These are phyloP conservation scores for Nipponia nippon DNA, from an alignment of 2,113 vertebrate genomes.

Conservation along the genomic window DNA sequence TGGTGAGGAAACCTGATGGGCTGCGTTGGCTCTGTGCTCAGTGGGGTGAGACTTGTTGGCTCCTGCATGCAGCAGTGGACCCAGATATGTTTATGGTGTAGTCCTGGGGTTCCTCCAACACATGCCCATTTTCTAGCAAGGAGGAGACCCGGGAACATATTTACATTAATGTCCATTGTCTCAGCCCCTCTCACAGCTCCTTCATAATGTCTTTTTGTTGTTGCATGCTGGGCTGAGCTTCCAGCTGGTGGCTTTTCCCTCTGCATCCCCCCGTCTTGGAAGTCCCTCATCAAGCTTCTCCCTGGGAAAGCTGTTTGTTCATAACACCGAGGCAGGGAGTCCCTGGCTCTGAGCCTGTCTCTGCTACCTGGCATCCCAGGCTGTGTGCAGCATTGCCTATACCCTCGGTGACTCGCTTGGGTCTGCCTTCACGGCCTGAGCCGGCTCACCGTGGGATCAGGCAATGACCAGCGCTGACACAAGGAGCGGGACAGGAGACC, in stretches of 20 bases:
- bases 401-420: rapidly evolving
- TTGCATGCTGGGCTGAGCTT: not conserved
- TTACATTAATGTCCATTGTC: not conserved
- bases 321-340: not conserved
- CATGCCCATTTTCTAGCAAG: not conserved
- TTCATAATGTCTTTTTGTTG: not conserved
- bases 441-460: not conserved
- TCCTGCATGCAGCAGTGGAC: not conserved
- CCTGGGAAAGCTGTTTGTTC: not conserved
- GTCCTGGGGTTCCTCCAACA: not conserved
- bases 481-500: not conserved
- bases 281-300: not conserved
- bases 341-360: not conserved
- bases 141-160: not conserved
- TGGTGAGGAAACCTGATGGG: not conserved
- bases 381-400: not conserved
- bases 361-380: not conserved
- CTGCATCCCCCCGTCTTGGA: not conserved
- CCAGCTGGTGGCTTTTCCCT: not conserved
- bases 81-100: not conserved
- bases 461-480: not conserved
- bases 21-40: not conserved
- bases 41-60: not conserved
- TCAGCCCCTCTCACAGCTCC: not conserved
- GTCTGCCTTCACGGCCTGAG: not conserved